Base-by-base conservation (phyloP, 2,113 vertebrate genomes). In the Passerina amoena region DNA sequence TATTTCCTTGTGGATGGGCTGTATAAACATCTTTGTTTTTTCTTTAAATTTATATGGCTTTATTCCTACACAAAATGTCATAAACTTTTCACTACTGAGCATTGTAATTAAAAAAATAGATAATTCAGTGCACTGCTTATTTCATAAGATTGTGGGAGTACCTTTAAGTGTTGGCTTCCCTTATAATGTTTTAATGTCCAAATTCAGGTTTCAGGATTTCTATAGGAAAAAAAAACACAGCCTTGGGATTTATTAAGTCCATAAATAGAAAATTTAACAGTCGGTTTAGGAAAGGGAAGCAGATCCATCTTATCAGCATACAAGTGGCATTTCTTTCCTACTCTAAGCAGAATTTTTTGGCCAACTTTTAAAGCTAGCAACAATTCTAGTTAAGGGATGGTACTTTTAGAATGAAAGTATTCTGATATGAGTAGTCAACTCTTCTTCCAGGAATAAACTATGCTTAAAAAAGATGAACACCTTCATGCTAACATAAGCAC, bases 11-110 rank as follows among this genome's bases (percentile, higher is more conserved):
- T 53, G 25, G 50, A 73, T 31, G 35, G 64, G 54, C n/a, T 68
- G 11, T 72, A 56, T 56, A 80, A 77, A 69, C 40, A 79, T 53
- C 65, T 65, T 63, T 12, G 24, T 17, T 88, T 91, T 94, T 94
- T 54, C n/a, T 89, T 77, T 87, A 94, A 33, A 37, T 78, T 38
- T 69, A 31, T 22, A 44, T 76, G 15, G 6, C 33, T 90, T 86
- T 86, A 72, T 53, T 86, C 12, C 35, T 68, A 48, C 59, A 54
- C 6, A 66, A 61, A 89, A 81, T 83, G 86, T 78, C 30, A 77
- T 86, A 22, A 80, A 3, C 21, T 86, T 28, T 72, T 86, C 21
- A 50, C 8, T 63, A 50, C 24, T 38, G 35, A 83, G 8, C 3
- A 59, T 7, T 73, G 9, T 18, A 70, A 76, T 79, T 45, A 10